Evolutionary conservation across 2,113 vertebrate genomes (phyloP).

Genomic region (Tragelaphus scriptus): DNA sequence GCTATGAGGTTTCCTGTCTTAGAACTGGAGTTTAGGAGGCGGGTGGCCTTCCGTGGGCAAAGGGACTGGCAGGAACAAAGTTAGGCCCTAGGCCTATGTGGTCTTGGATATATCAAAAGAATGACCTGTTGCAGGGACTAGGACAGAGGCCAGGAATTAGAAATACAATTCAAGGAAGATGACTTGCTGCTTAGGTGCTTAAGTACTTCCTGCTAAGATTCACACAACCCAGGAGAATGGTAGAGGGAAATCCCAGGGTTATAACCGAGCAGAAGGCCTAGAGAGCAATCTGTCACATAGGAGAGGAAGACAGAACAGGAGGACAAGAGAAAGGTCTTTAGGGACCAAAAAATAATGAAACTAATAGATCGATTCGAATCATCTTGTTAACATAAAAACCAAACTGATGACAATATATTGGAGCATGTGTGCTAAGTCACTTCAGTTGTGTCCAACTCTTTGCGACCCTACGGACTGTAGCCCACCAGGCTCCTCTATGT

Average conservation of each 20-base stretch:
- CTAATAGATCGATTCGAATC: background rate
- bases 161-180: conserved; percentile 53
- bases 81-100: background rate
- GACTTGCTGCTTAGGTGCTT: background rate
- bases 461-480: background rate
- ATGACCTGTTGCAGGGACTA: background rate
- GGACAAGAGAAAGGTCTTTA: background rate
- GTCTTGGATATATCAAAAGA: background rate
- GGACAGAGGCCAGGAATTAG: conserved; percentile 9
- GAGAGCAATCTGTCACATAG: background rate
- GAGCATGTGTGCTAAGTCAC: background rate
- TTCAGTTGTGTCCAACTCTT: background rate
- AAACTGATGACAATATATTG: background rate
- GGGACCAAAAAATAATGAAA: background rate
- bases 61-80: background rate
- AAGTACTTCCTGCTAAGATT: conserved; percentile 33
- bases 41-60: background rate
- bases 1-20: background rate
- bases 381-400: background rate
- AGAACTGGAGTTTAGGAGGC: background rate
- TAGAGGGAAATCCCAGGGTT: background rate
- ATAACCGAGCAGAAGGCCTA: background rate
- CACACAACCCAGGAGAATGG: background rate
- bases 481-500: background rate
- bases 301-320: background rate